Base-by-base conservation (phyloP, 2,888 invertebrate genomes). In the Caenorhabditis plicata region DNA sequence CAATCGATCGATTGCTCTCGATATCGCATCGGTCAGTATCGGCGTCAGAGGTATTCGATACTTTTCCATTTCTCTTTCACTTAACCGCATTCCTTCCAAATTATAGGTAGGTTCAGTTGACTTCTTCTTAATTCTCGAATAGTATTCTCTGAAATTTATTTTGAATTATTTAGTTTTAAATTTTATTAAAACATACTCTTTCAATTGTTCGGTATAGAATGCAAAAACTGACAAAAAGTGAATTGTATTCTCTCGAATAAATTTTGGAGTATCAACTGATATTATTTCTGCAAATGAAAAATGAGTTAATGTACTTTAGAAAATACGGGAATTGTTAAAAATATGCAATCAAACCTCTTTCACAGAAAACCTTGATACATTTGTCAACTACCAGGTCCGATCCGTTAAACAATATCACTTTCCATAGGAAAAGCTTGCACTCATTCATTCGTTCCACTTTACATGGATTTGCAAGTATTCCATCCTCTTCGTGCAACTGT, bases 291-390 rank as follows among this genome's bases (percentile, higher is more conserved):
- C n/a, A n/a, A n/a, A n/a, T n/a, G 50, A 32, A 17, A 48, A 39
- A 27, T 48, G 43, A 48, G 41, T 39, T 44, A 39, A n/a, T 25
- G 40, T 35, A 45, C 45, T 22, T 45, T 33, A 45, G 49, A 41
- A 49, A 40, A 50, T 17, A n/a, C n/a, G n/a, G n/a, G n/a, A n/a
- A n/a, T n/a, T n/a, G n/a, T n/a, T 20, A 9, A 20, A 20, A 49
- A 8, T 35, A 56, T n/a, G n/a, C n/a, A n/a, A n/a, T n/a, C n/a
- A n/a, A n/a, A n/a, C 52, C 61, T 51, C 61, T 42, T 35, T 61
- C 61, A 25, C 54, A 61, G 38, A 61, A 61, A 2, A 50, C 47
- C 17, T 54, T 48, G 45, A 61, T 61, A 26, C 54, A 50, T 20
- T 61, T 61, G 1, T 46, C 47, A 2, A 61, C 61, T 15, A 61